phyloP scores from a whole-genome alignment of 2,888 invertebrate genomes.

The Zonitis immaculata region DNA sequence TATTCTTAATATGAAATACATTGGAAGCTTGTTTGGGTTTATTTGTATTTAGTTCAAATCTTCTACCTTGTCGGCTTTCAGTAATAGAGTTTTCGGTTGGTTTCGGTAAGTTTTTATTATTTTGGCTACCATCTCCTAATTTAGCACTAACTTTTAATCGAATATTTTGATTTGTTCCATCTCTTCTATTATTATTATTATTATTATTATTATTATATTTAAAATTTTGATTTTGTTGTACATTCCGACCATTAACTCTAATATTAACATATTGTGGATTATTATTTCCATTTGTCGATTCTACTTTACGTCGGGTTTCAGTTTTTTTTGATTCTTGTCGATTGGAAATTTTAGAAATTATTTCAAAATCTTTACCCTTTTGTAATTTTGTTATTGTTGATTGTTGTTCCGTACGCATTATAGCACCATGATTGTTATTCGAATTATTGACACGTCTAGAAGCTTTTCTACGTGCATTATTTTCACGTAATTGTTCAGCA shows the following conservation, averaged over 20 bases:
- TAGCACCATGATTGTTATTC: slow-evolving; percentile 41
- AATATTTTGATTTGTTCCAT: neutral
- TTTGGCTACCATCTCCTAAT: neutral
- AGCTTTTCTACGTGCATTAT: slow-evolving; percentile 54
- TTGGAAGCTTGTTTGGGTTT: neutral
- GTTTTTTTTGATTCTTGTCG: neutral
- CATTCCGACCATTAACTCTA: neutral
- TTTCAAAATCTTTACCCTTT: slow-evolving; percentile 21
- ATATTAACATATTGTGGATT: slow-evolving; percentile 2
- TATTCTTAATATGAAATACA: neutral
- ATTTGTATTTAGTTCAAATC: neutral
- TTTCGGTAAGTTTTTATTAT: neutral
- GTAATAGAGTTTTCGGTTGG: neutral
- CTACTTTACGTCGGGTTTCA: neutral
- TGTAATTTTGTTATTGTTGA: slow-evolving; percentile 23
- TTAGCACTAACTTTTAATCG: neutral
- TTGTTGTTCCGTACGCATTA: slow-evolving; percentile 33
- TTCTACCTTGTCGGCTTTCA: neutral
- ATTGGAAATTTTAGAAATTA: neutral
- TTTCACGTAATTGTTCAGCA: slow-evolving; percentile 69
- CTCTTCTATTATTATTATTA: neutral
- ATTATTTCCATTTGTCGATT: too few species aligned
- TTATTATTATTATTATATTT: too few species aligned
- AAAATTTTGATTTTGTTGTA: neutral
- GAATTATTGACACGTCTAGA: slow-evolving; percentile 45